Conservation (phyloP, 2,113 vertebrate species). For the Scytalopus superciliaris region DNA sequence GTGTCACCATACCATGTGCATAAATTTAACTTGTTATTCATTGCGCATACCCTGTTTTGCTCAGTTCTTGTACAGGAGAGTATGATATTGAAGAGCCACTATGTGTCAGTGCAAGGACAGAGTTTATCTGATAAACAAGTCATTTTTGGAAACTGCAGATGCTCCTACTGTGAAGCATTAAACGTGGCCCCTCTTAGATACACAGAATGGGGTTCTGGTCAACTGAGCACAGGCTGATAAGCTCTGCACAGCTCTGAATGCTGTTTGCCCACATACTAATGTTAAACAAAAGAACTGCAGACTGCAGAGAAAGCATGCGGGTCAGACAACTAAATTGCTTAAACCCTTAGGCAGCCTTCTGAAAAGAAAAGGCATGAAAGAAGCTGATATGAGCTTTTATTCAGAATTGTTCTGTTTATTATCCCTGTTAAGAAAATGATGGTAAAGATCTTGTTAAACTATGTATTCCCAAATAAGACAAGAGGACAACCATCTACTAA, state of each 20-base stretch:
- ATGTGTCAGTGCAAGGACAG: conserved; percentile 78
- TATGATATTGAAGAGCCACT: conserved; percentile 73
- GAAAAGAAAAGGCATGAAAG: conserved; percentile 81
- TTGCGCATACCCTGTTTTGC: conserved; percentile 54
- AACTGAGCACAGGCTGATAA: conserved; percentile 82
- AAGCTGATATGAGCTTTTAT: conserved; percentile 82
- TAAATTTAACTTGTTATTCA: conserved; percentile 61
- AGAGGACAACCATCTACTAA: conserved; percentile 55
- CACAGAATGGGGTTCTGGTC: conserved; percentile 80
- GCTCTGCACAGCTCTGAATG: conserved; percentile 81
- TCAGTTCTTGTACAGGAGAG: conserved; percentile 63
- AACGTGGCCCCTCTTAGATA: conserved; percentile 79
- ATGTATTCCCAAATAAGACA: conserved; percentile 67
- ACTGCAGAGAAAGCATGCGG: conserved; percentile 80
- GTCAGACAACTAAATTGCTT: conserved; percentile 85
- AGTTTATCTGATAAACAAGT: conserved; percentile 84
- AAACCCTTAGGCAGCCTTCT: conserved; percentile 83
- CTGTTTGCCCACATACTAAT: conserved; percentile 86
- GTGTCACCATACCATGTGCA: conserved; percentile 11
- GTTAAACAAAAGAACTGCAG: conserved; percentile 86
- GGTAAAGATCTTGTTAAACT: conserved; percentile 76
- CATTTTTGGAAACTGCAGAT: conserved; percentile 80
- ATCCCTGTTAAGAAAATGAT: conserved; percentile 79
- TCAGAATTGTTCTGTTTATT: conserved; percentile 83
- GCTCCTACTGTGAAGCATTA: conserved; percentile 81